Evolutionary conservation across 2,797 vertebrate genomes (phyloP).

Genomic region (Tachyglossus aculeatus): DNA sequence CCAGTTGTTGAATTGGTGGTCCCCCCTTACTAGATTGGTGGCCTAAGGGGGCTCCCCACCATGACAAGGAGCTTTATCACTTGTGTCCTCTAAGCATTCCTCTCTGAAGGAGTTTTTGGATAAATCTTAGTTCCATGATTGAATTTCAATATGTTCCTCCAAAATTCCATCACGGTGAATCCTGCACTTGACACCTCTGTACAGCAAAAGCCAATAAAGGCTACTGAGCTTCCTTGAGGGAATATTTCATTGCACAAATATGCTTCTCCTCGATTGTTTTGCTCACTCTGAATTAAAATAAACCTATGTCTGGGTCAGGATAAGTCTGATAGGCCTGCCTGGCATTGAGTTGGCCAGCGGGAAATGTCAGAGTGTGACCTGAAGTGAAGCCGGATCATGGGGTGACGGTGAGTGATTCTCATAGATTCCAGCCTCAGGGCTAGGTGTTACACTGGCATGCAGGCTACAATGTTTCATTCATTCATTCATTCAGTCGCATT

Average conservation of each 20-base stretch:
- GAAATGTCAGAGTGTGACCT: background rate
- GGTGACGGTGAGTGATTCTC: no score
- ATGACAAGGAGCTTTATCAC: background rate
- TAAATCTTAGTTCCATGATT: background rate
- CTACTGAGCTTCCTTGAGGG: background rate
- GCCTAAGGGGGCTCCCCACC: no score
- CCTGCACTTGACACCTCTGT: background rate
- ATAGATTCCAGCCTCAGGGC: no score
- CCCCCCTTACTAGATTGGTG: no score
- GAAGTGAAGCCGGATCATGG: background rate
- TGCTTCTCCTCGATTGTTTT: background rate
- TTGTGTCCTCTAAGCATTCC: background rate
- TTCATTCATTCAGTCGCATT: no score
- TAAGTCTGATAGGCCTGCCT: no score
- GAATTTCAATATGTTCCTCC: slow-evolving; percentile 10
- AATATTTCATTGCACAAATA: background rate
- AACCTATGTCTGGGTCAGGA: background rate
- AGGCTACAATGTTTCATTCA: no score
- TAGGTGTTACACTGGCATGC: no score
- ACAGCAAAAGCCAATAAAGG: background rate
- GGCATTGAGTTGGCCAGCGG: no score
- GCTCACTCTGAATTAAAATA: slow-evolving; percentile 27
- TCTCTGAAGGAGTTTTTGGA: background rate
- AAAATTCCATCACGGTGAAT: background rate
- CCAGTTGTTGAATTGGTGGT: no score